Evolutionary conservation across 2,113 vertebrate genomes (phyloP).

Genomic region (Lethenteron reissneri): DNA sequence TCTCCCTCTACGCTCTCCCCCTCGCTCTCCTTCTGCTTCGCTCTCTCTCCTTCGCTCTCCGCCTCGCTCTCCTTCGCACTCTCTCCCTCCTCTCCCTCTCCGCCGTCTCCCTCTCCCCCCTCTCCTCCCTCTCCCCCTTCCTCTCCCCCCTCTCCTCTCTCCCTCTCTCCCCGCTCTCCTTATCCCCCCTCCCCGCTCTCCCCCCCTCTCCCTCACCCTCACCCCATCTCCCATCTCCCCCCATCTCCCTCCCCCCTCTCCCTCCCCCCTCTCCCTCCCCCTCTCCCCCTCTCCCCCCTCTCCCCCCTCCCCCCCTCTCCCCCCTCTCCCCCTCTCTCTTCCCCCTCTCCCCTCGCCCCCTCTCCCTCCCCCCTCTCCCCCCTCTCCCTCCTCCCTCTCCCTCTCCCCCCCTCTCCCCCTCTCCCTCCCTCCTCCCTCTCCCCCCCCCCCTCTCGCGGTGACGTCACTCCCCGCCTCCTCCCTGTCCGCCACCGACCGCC

Average conservation of each 20-base stretch:
- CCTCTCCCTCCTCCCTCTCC: neutral
- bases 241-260: neutral
- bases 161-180: neutral
- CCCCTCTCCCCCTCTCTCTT: neutral
- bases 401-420: neutral
- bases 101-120: neutral
- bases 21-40: neutral
- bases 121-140: neutral
- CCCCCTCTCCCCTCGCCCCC: neutral
- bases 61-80: neutral
- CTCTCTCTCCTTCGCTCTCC: neutral
- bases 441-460: neutral
- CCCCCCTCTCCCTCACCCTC: neutral
- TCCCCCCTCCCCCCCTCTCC: neutral
- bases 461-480: neutral
- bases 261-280: neutral
- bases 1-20: neutral
- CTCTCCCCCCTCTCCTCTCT: neutral
- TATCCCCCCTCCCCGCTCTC: neutral
- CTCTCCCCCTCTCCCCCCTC: neutral
- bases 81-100: neutral
- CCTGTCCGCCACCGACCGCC: neutral
- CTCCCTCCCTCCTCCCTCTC: neutral
- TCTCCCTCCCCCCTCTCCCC: neutral
- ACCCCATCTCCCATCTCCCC: neutral